Base-by-base conservation (phyloP, 92 coral and sea anemone genomes). In the Actinostola sp. region DNA sequence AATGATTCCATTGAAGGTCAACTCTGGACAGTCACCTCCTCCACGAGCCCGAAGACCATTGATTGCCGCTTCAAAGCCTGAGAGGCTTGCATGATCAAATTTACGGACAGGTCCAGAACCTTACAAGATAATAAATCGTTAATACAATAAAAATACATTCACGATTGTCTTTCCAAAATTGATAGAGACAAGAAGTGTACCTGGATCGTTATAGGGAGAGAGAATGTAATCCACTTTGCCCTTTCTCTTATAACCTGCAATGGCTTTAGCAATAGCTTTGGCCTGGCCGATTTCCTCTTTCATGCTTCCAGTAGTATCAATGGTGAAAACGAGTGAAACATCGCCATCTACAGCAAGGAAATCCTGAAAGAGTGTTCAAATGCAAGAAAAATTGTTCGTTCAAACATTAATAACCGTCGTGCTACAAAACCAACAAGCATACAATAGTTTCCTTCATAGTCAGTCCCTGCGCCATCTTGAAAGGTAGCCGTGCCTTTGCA, bases 261-360 rank as follows among this genome's bases (percentile, higher is more conserved):
- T 87, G 63, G 92, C 81, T 41, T 67, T 72, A 19, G 71, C 76
- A 36, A 87, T 87, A 2, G 28, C 54, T 44, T 87, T 87, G 5
- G 92, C 92, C 17, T 84, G 85, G 32, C 39, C 63, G 20, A 87
- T 87, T 31, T 87, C 92, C 7, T 83, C 62, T 0, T 34, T 10
- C 92, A 87, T 87, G 44, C 88, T 87, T 0, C 82, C 85, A 11
- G 89, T 87, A 1, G 86, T 87, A 43, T 87, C 92, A 15, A 87
- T 70, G 8, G 66, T 71, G 36, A 87, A 87, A 21, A 87, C 62
- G 11, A 87, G 89, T 0, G 92, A 77, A 35, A 83, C 92, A 54
- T 77, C 89, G 5, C 89, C 92, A 23, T 72, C 60, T 6, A 72
- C 70, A 16, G 79, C 58, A 1, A 72, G 42, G 29, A 72, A 72